Percentiles rank a stretch among this genome's conserved stretches.
Evolutionary conservation across 1,140 invertebrate genomes (phyloP).

Genomic region (Oryctes rhinoceros): DNA sequence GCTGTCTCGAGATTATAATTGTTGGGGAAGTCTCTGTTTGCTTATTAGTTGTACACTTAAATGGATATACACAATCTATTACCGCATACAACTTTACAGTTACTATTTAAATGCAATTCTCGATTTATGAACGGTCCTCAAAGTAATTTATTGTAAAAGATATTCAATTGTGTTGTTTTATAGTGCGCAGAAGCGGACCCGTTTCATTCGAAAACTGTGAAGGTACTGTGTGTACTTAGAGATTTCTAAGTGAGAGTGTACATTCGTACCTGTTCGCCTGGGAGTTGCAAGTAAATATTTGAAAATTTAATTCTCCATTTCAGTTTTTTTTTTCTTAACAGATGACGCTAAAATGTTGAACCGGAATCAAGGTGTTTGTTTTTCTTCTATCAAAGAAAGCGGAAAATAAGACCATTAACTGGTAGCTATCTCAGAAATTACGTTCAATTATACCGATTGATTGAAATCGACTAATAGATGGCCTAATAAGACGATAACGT

Average conservation of each 20-base stretch:
- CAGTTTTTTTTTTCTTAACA: background rate
- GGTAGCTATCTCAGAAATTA: too few species aligned
- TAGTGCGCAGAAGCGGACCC: background rate
- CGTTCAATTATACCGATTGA: too few species aligned
- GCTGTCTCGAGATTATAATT: background rate
- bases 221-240: background rate
- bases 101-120: too few species aligned
- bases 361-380: background rate
- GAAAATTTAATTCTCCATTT: slow-evolving; percentile 24
- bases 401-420: background rate
- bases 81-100: too few species aligned
- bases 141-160: background rate
- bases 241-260: slow-evolving; percentile 33
- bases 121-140: too few species aligned
- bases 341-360: slow-evolving; percentile 11
- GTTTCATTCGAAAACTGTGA: slow-evolving; percentile 1
- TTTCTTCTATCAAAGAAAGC: background rate
- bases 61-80: background rate
- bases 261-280: background rate
- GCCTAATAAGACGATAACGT: too few species aligned
- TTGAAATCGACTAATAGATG: too few species aligned
- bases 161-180: background rate
- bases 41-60: background rate
- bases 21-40: background rate
- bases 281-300: slow-evolving; percentile 26